Evolutionary conservation across 1,140 invertebrate genomes (phyloP), one percentile per base, ranked within the genome.

Genomic region (Caenorhabditis elegans): DNA sequence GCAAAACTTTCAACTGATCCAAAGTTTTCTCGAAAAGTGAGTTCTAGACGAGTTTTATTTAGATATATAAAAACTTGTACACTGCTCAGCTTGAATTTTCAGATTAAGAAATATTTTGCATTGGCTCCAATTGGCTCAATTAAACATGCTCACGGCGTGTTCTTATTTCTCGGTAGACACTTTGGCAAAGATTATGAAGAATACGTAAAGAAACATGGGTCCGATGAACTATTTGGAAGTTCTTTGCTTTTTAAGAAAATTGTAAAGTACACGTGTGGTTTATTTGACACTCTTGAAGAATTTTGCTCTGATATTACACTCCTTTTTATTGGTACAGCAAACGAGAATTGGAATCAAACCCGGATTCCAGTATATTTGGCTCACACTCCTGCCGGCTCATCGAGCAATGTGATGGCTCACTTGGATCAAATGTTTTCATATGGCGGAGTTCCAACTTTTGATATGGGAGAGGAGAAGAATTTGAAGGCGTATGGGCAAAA

Each of bases 11-110:
- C 88, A 36, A 43, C n/a, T 28, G 80, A 83, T 83, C 82, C 70
- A 22, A 26, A 19, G 90, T 13, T 90, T 87, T 55, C 92, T 92
- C 85, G 43, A 4, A 46, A 83, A 10, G 82, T 83, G 53, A 26
- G 31, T 55, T 55, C 26, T 26, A 17, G 2, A 24, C 39, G 15
- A 26, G 70, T 87, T 88, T 4, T 83, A 86, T 46, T 86, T 92
- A 13, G 85, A 89, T n/a, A 28, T 48, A 26, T 22, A 10, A 10
- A 75, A 84, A 17, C 60, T 34, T 22, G 39, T 55, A 22, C 82
- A n/a, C n/a, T n/a, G n/a, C n/a, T n/a, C n/a, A n/a, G n/a, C n/a
- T n/a, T n/a, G n/a, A n/a, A n/a, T 24, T 78, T 82, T 51, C 84
- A 87, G 86, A 86, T 87, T 28, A 84, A 83, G 26, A 88, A 87